A percentile compares a stretch with the other conserved stretches of the same genome.
Evolutionary conservation across 1,140 invertebrate species (phyloP).

Genomic region (Papilio helenus): DNA sequence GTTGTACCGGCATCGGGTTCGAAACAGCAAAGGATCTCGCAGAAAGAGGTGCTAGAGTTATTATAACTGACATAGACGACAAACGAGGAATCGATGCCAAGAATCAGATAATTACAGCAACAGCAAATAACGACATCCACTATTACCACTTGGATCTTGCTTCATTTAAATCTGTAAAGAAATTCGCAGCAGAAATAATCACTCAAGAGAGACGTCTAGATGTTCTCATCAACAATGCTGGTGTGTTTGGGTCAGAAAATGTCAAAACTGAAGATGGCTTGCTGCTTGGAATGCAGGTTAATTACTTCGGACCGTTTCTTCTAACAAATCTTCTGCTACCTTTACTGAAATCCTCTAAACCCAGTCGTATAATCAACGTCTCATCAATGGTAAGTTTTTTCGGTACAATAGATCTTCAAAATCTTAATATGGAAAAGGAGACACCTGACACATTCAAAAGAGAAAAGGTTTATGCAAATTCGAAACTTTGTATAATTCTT

Average conservation of each 20-base stretch:
- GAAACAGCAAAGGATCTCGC: slow-evolving; percentile 47
- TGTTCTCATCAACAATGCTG: slow-evolving; percentile 89
- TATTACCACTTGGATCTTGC: slow-evolving; percentile 86
- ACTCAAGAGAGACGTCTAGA: slow-evolving; percentile 86
- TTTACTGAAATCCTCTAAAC: slow-evolving; percentile 87
- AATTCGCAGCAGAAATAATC: slow-evolving; percentile 87
- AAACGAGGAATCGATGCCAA: slow-evolving; percentile 67
- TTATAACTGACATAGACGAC: slow-evolving; percentile 92
- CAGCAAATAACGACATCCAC: slow-evolving; percentile 73
- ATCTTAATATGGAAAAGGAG: slow-evolving; percentile 84
- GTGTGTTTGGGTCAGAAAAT: slow-evolving; percentile 82
- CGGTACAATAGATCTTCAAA: slow-evolving; percentile 22
- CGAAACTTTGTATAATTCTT: slow-evolving; percentile 86
- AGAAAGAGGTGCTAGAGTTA: slow-evolving; percentile 87
- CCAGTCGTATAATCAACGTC: slow-evolving; percentile 92
- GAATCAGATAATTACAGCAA: slow-evolving; percentile 73
- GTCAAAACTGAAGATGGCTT: slow-evolving; percentile 88
- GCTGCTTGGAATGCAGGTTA: slow-evolving; percentile 93
- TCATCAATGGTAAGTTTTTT: slow-evolving; percentile 89
- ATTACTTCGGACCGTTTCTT: slow-evolving; percentile 93
- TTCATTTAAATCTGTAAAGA: slow-evolving; percentile 86
- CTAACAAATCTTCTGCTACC: slow-evolving; percentile 87
- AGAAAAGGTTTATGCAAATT: slow-evolving; percentile 86
- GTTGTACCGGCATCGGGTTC: slow-evolving; percentile 48
- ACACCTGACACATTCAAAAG: slow-evolving; percentile 83